These are phyloP conservation scores for Ptychadena robeensis DNA, from an alignment of 2,797 vertebrate species.

Conservation along the genomic window DNA sequence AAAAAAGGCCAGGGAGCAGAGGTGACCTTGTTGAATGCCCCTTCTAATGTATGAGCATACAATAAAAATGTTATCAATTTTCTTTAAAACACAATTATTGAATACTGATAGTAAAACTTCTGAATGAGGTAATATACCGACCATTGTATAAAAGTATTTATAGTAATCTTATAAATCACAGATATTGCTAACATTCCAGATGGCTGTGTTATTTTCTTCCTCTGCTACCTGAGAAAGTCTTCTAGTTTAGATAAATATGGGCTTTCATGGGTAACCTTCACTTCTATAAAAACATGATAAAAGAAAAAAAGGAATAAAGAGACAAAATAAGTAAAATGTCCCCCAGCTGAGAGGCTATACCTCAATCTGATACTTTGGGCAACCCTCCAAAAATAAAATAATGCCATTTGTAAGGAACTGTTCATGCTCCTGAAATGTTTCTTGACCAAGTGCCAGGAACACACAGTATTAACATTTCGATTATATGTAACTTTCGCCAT, in stretches of 20 bases:
- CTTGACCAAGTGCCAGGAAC: conserved; percentile 26
- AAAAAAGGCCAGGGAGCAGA: no score
- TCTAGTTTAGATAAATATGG: not conserved
- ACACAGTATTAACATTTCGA: conserved; percentile 20
- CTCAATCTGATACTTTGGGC: conserved; percentile 3
- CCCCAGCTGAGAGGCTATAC: not conserved
- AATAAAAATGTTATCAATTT: no score
- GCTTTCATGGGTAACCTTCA: not conserved
- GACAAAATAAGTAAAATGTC: not conserved
- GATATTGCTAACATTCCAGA: no score
- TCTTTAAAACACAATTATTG: no score
- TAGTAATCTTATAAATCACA: no score
- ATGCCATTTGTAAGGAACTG: conserved; percentile 2
- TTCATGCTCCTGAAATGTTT: conserved; percentile 53
- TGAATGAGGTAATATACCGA: no score
- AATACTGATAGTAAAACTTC: no score
- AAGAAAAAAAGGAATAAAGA: not conserved
- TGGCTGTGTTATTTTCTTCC: no score
- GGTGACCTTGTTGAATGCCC: no score
- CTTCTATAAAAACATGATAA: not conserved
- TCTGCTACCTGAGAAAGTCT: no score
- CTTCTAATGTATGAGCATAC: no score
- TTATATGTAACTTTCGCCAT: conserved; percentile 22
- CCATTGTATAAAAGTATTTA: no score
- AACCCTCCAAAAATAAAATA: conserved; percentile 26